Evolutionary conservation across 1,140 invertebrate genomes (phyloP).

Genomic region (Drosophila aff.): DNA sequence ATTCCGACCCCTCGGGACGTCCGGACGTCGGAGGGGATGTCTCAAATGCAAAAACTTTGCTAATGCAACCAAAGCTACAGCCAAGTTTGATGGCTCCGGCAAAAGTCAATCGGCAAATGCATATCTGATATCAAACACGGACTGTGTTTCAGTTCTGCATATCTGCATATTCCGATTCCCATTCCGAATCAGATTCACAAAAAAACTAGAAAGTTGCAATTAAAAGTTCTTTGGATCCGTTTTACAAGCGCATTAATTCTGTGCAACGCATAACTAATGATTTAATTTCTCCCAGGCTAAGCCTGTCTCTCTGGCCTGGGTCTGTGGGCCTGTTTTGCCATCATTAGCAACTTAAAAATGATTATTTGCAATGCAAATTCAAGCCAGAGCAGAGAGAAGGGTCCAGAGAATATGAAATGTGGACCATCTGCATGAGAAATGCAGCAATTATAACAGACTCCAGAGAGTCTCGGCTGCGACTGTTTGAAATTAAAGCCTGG

Average conservation of each 20-base stretch:
- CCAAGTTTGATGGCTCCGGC: slow-evolving; percentile 36
- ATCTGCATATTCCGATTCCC: slow-evolving; percentile 32
- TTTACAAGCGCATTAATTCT: slow-evolving; percentile 74
- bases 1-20: slow-evolving; percentile 4
- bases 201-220: slow-evolving; percentile 58
- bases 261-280: slow-evolving; percentile 78
- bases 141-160: slow-evolving; percentile 19
- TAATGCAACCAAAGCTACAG: slow-evolving; percentile 44
- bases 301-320: not conserved
- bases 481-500: slow-evolving; percentile 20
- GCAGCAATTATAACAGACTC: slow-evolving; percentile 42
- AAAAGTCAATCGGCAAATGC: slow-evolving; percentile 72
- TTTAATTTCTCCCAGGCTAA: slow-evolving; percentile 64
- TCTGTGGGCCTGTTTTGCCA: slow-evolving; percentile 34
- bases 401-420: slow-evolving; percentile 53
- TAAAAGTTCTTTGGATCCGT: slow-evolving; percentile 62
- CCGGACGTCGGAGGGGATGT: slow-evolving; percentile 3
- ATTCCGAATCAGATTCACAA: slow-evolving; percentile 14
- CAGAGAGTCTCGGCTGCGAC: not conserved
- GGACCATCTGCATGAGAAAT: slow-evolving; percentile 64
- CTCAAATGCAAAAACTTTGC: slow-evolving; percentile 74
- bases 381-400: not conserved
- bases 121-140: slow-evolving; percentile 62
- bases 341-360: slow-evolving; percentile 74
- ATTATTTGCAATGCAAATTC: slow-evolving; percentile 80